These are phyloP conservation scores for Hydropsyche betteni DNA, from an alignment of 2,888 invertebrate genomes.

Conservation along the genomic window DNA sequence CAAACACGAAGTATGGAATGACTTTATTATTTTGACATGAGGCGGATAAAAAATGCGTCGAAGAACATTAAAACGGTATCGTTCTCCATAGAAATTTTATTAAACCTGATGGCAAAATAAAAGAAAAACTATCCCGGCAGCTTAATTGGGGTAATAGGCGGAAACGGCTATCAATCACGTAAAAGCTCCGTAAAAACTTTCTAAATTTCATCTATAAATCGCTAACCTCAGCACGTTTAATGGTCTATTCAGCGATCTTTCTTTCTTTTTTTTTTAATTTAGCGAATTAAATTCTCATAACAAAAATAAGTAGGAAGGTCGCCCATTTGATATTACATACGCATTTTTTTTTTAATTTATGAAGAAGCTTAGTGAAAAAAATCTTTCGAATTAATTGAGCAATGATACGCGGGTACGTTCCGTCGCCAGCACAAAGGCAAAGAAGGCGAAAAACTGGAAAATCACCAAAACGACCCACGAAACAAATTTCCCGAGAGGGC, in stretches of 20 bases:
- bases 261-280: background rate
- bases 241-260: constrained; percentile 3
- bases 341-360: background rate
- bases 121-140: constrained; percentile 12
- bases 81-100: background rate
- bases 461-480: constrained; percentile 30
- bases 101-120: background rate
- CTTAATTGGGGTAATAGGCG: constrained; percentile 28
- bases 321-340: background rate
- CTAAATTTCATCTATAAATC: constrained; percentile 29
- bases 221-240: constrained; percentile 15
- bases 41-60: too few relatives aligned
- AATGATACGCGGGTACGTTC: too few relatives aligned
- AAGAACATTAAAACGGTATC: too few relatives aligned
- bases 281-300: background rate
- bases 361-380: too few relatives aligned
- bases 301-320: background rate
- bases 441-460: constrained; percentile 34
- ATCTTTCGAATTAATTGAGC: too few relatives aligned
- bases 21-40: too few relatives aligned
- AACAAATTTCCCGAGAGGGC: constrained; percentile 40
- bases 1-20: too few relatives aligned
- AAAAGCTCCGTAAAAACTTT: constrained; percentile 27
- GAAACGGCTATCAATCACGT: constrained; percentile 27
- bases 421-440: too few relatives aligned